Evolutionary conservation across 2,888 invertebrate species (phyloP), one percentile per base, ranked within the genome.

Genomic region (Cataglyphis cursor): DNA sequence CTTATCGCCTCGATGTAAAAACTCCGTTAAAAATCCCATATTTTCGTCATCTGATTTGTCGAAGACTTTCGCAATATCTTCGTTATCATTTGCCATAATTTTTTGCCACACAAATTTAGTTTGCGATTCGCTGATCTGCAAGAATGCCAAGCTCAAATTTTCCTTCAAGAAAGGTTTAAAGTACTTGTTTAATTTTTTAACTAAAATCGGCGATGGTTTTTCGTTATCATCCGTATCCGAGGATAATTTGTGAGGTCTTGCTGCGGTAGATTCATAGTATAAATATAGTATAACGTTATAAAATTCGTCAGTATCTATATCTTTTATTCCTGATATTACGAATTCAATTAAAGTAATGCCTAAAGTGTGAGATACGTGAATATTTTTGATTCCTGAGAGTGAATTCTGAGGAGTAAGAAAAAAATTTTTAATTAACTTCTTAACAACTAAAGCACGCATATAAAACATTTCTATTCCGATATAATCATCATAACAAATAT

Each of bases 81-180:
- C 38, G 12, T n/a, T 28, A n/a, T 21, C 18, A 15, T 38, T 15
- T 54, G 15, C 54, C 10, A 38, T 5, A 38, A 38, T 3, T n/a
- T n/a, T 18, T 9, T 57, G 6, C 72, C 72, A 72, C 10, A 38
- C 18, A 57, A 72, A 72, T 57, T 38, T 9, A 12, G n/a, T 38
- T 38, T 38, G 57, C 10, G 57, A 38, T 57, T 57, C 38, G 35
- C 15, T 24, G 9, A 72, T n/a, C 10, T 24, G 35, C 57, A 57
- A 0, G 9, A 68, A 64, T 0, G 85, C 87, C 4, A 31, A 54
- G 24, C 48, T 84, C 57, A 86, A 74, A 24, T 83, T 62, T 15
- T 59, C 10, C 8, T 73, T 64, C 35, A 78, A 81, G 48, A 89
- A 86, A 18, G 38, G 24, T 51, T 84, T 85, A 24, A 90, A 88